These are phyloP conservation scores for Lutraria rhynchaena DNA, from an alignment of 1,140 invertebrate species.

Conservation along the genomic window DNA sequence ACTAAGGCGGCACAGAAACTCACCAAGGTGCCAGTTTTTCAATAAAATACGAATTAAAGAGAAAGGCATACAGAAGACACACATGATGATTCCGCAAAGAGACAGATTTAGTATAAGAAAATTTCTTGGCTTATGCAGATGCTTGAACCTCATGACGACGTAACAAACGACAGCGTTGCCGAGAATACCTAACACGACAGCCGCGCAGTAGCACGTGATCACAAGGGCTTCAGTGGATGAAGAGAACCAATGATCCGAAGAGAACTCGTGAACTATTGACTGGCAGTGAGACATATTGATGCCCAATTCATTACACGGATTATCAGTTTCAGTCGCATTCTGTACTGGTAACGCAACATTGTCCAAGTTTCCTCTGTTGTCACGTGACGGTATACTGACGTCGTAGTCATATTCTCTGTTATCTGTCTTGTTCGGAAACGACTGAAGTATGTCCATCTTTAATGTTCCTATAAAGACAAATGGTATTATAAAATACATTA, in stretches of 20 bases:
- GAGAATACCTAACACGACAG: conserved; percentile 81
- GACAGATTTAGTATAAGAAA: conserved; percentile 82
- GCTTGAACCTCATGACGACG: conserved; percentile 79
- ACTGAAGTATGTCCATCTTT: too few species aligned
- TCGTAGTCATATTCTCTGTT: too few species aligned
- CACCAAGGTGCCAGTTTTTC: conserved; percentile 80
- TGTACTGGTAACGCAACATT: too few species aligned
- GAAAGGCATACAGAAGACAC: conserved; percentile 79
- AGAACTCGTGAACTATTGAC: not conserved
- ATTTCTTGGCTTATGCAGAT: conserved; percentile 80
- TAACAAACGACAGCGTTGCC: conserved; percentile 82
- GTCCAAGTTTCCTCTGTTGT: too few species aligned
- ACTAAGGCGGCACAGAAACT: conserved; percentile 77
- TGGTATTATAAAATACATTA: too few species aligned
- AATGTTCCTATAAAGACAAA: too few species aligned
- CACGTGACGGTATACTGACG: too few species aligned
- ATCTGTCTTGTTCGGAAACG: too few species aligned
- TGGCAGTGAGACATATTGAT: conserved; percentile 1
- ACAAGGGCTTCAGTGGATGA: conserved; percentile 69
- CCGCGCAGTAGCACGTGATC: conserved; percentile 79
- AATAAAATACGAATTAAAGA: conserved; percentile 76
- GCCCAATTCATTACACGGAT: too few species aligned
- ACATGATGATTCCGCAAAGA: conserved; percentile 80
- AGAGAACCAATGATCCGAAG: conserved; percentile 62
- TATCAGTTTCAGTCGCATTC: too few species aligned